phyloP scores from a whole-genome alignment of 2,888 invertebrate genomes.

The Tetragonisca angustula region DNA sequence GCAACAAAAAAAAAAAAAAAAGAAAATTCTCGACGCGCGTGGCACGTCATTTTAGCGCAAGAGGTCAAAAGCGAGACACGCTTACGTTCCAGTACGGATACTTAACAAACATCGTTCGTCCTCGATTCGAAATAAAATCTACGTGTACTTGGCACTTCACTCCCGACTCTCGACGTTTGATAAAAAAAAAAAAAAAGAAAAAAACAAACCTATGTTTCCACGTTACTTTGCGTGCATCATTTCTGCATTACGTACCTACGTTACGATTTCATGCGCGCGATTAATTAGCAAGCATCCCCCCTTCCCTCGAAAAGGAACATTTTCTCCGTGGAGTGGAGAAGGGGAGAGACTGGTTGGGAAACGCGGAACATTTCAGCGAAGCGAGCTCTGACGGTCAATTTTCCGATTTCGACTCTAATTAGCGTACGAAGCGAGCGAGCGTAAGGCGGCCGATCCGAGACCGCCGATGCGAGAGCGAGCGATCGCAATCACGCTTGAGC shows the following conservation, averaged over 20 bases:
- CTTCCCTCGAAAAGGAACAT: not conserved
- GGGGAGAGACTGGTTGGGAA: slow-evolving; percentile 2
- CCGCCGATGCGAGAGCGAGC: slow-evolving; percentile 7
- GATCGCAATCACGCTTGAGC: slow-evolving; percentile 43
- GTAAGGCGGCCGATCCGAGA: slow-evolving; percentile 42
- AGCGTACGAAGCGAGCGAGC: slow-evolving; percentile 39
- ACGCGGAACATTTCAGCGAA: slow-evolving; percentile 4
- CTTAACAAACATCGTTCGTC: not conserved
- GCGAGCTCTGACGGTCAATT: slow-evolving; percentile 37
- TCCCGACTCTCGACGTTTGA: not conserved
- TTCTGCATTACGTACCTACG: not conserved
- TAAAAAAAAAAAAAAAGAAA: no score
- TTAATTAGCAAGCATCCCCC: slow-evolving; percentile 25
- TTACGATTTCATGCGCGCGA: not conserved
- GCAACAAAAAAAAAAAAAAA: no score
- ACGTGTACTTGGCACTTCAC: not conserved
- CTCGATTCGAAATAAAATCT: not conserved
- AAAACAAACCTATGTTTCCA: not conserved
- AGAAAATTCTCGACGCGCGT: no score
- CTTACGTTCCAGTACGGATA: not conserved
- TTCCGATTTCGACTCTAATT: slow-evolving; percentile 56
- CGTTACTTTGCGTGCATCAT: no score
- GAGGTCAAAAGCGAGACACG: not conserved
- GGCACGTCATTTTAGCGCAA: no score
- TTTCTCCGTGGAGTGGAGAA: not conserved